A percentile compares a stretch with the other conserved stretches of the same genome.
Conservation (phyloP, 2,888 invertebrate genomes). For the Morpho achilles region DNA sequence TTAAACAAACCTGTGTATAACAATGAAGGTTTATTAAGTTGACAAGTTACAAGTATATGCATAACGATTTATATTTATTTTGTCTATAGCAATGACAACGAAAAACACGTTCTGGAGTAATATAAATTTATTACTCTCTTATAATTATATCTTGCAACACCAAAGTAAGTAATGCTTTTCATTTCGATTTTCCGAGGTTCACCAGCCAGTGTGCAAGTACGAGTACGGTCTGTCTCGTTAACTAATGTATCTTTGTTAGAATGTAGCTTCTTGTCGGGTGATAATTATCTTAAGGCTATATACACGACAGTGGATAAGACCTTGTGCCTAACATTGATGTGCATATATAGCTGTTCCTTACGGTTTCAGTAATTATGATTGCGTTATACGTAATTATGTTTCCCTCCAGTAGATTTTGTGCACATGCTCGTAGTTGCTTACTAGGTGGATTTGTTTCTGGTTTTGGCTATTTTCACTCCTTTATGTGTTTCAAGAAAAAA, state of each 20-base stretch:
- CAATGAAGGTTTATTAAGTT: too few species aligned
- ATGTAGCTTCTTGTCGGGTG: conserved; percentile 11
- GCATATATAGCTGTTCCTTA: not conserved
- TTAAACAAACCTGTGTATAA: too few species aligned
- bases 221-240: conserved; percentile 19
- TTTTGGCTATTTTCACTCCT: too few species aligned
- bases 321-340: conserved; percentile 4
- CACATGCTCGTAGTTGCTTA: too few species aligned
- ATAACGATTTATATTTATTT: too few species aligned
- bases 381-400: not conserved
- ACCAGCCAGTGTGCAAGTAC: not conserved
- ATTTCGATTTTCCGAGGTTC: conserved; percentile 6
- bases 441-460: too few species aligned
- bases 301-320: conserved; percentile 4
- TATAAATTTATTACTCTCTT: too few species aligned
- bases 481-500: too few species aligned
- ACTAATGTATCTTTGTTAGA: conserved; percentile 19
- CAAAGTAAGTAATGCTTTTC: conserved; percentile 2
- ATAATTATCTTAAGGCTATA: conserved; percentile 14
- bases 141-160: conserved; percentile 2
- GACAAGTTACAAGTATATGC: too few species aligned
- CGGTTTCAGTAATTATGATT: conserved; percentile 3
- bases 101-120: too few species aligned
- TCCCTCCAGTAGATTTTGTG: not conserved
- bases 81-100: too few species aligned